Base-by-base conservation (phyloP, 2,797 vertebrate species). In the Gallinago stenura region DNA sequence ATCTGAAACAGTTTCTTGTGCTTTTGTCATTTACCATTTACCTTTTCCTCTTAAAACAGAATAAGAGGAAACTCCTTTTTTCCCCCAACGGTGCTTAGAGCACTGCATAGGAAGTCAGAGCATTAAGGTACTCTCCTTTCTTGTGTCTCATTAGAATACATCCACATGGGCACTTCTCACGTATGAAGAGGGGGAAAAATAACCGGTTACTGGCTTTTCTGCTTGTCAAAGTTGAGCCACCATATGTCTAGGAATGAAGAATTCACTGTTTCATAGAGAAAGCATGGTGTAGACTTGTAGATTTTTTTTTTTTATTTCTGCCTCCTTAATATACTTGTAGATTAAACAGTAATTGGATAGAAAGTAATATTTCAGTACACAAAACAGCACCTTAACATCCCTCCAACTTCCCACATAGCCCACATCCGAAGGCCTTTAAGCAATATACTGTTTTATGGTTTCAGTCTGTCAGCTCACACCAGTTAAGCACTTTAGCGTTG, bases 31-130 rank as follows among this genome's bases (percentile, higher is more conserved):
- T 14, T 12, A 14, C 4, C 2, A 35, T 35, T 35, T 35, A 35
- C 9, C 18, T n/a, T 69, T 57, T 71, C 26, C 15, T 68, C 10
- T 76, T 70, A 12, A 57, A 83, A 69, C 6, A 57, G 39, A 46
- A 10, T 37, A 35, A 37, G 45, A 58, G 7, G 12, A 17, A 37
- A 4, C 5, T 5, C 0, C 3, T 51, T 26, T n/a, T 11, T 2
- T 10, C 9, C 7, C 16, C 26, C 7, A 41, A 0, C 3, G 15
- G 10, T 12, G 10, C 3, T 48, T 53, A 60, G 7, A 50, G 13
- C 14, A 46, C 16, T 58, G 25, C 30, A 61, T 1, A 46, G 39
- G 15, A 86, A 70, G 5, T 24, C 26, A 83, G 35, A 54, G 10
- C 5, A 22, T 24, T n/a, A 45, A 53, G 33, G n/a, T 35, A 18